Base-by-base conservation (phyloP, 2,113 vertebrate genomes). In the Anhinga rufa region DNA sequence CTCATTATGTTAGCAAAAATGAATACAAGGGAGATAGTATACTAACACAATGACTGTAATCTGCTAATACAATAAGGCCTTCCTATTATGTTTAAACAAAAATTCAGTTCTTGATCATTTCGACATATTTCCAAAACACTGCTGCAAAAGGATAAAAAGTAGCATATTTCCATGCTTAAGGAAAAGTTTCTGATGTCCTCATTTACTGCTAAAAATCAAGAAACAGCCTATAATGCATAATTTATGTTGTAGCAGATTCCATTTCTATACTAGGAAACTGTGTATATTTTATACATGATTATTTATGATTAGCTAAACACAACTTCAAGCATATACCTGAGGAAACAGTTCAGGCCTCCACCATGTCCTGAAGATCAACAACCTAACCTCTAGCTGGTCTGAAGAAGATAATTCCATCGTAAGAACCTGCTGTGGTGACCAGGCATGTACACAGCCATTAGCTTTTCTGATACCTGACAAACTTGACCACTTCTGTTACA, bases 41-140 rank as follows among this genome's bases (percentile, higher is more conserved):
- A 95, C 70, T 79, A 94, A 95, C 93, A 97, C 94, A 97, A 95
- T 88, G 88, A 92, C 87, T 95, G 74, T 86, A 96, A 97, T 96
- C 96, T 97, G 77, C 90, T 97, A 95, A 96, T 95, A 97, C 85
- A 97, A 79, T 91, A 95, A 75, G 26, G 65, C 80, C 94, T 95
- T 91, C 85, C 65, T 78, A 88, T 79, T 96, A 84, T 54, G 44
- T 57, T 95, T 94, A 94, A 96, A 75, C 52, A 83, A 89, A 64
- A 76, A 95, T 90, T 82, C 52, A 82, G 44, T 81, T 96, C 93
- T 97, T 88, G 89, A 97, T 95, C 82, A 62, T 94, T 96, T 90
- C 9, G 22, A 88, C 65, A 36, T 64, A 83, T 83, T 94, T 96
- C 77, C 91, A 94, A 96, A 97, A 93, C 13, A 75, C 16, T 6